Evolutionary conservation across 1,140 invertebrate genomes (phyloP).

Genomic region (Drosophila pseudoananassae): DNA sequence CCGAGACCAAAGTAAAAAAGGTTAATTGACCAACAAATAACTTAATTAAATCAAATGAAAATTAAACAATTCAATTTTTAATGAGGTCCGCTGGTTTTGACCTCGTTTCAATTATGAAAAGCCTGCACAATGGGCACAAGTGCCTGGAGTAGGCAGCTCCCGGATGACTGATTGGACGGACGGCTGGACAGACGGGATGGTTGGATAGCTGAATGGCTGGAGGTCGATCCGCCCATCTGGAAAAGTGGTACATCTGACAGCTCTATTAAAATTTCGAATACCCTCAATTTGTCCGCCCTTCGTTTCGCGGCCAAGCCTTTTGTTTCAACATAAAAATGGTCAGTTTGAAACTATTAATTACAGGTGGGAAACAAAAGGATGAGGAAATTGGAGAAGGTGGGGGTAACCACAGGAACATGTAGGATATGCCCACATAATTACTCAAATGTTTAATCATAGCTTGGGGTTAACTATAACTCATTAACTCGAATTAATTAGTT

Average conservation of each 20-base stretch:
- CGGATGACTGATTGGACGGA: constrained; percentile 40
- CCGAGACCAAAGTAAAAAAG: constrained; percentile 51
- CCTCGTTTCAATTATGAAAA: constrained; percentile 73
- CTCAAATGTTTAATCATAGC: constrained; percentile 23
- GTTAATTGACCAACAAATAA: constrained; percentile 82
- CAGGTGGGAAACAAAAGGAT: constrained; percentile 20
- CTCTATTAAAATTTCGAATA: constrained; percentile 41
- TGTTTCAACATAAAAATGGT: constrained; percentile 21
- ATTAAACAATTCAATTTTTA: constrained; percentile 81
- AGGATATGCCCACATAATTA: constrained; percentile 26
- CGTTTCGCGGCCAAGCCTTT: constrained; percentile 6
- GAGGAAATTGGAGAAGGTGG: not conserved
- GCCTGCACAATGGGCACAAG: constrained; percentile 43
- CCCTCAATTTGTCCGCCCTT: constrained; percentile 38
- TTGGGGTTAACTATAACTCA: constrained; percentile 4
- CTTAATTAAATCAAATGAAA: constrained; percentile 82
- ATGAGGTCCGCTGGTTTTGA: constrained; percentile 71
- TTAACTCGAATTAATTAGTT: constrained; percentile 2
- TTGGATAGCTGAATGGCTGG: constrained; percentile 20
- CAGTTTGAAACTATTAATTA: constrained; percentile 57
- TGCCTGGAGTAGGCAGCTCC: constrained; percentile 29
- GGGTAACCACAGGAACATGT: not conserved
- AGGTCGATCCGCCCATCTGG: constrained; percentile 45
- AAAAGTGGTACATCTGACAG: constrained; percentile 36
- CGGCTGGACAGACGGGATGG: constrained; percentile 23